Conservation (phyloP, 2,888 invertebrate species). For the Ischnura elegans region DNA sequence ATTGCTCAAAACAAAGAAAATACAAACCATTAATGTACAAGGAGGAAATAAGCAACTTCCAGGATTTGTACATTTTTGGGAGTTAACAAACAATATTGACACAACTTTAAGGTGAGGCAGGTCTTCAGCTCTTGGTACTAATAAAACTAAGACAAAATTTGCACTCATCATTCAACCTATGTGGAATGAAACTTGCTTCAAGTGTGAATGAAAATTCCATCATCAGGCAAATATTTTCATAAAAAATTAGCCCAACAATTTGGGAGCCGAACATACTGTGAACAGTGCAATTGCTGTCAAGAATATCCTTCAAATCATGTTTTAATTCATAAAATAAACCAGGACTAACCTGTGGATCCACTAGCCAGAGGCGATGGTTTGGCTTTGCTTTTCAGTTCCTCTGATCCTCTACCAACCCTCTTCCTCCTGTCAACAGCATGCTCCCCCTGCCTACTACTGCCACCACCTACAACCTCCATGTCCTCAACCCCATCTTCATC, state of each 20-base stretch:
- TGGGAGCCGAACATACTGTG: slow-evolving; percentile 39
- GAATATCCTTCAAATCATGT: slow-evolving; percentile 41
- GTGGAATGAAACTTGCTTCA: slow-evolving; percentile 12
- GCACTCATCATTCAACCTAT: slow-evolving; percentile 37
- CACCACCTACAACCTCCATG: slow-evolving; percentile 22
- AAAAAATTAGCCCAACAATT: slow-evolving; percentile 59
- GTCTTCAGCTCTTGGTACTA: slow-evolving; percentile 12
- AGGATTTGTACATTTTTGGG: slow-evolving; percentile 16
- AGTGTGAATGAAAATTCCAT: slow-evolving; percentile 47
- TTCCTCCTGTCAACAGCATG: slow-evolving; percentile 55
- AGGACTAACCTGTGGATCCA: slow-evolving; percentile 65
- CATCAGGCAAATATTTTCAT: slow-evolving; percentile 52
- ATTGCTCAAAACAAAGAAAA: slow-evolving; percentile 17
- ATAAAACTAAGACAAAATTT: slow-evolving; percentile 46
- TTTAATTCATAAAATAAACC: slow-evolving; percentile 21
- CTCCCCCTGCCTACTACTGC: background rate
- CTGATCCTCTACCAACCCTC: slow-evolving; percentile 63
- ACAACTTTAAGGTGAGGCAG: slow-evolving; percentile 17
- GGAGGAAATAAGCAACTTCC: background rate
- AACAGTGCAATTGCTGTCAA: slow-evolving; percentile 35
- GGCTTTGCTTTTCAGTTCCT: slow-evolving; percentile 58
- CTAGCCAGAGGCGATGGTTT: slow-evolving; percentile 53
- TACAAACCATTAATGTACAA: slow-evolving; percentile 27
- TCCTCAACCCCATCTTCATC: slow-evolving; percentile 36
- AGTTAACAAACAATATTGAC: slow-evolving; percentile 37